Percentiles rank a stretch among this genome's conserved stretches.
Conservation (phyloP, 2,888 invertebrate species). For the Eumacrocentrus americanus region DNA sequence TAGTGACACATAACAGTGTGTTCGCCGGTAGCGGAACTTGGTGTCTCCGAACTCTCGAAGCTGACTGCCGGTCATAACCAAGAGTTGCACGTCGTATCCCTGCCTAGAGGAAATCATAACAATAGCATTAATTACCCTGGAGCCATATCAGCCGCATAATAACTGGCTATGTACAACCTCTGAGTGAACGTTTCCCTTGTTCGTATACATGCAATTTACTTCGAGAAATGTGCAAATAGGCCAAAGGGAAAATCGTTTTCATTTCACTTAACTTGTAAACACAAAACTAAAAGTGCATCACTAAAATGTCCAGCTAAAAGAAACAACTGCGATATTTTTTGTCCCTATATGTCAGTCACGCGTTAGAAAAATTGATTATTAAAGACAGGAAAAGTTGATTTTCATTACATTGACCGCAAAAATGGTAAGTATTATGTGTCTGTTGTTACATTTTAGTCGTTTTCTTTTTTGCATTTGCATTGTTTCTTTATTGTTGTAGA, state of each 20-base stretch:
- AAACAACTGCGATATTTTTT: no score
- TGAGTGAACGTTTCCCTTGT: constrained; percentile 17
- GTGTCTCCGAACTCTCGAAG: constrained; percentile 32
- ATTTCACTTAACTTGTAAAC: not conserved
- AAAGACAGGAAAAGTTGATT: no score
- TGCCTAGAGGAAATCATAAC: constrained; percentile 56
- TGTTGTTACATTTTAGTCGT: no score
- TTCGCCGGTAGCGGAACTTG: constrained; percentile 17
- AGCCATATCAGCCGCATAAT: constrained; percentile 57
- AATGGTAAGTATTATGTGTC: no score
- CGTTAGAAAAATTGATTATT: no score
- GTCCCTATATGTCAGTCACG: no score
- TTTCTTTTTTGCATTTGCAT: no score
- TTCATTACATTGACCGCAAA: no score
- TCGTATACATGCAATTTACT: not conserved
- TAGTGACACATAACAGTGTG: not conserved
- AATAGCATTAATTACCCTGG: constrained; percentile 59
- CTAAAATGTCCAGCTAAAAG: not conserved
- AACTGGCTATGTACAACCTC: constrained; percentile 42
- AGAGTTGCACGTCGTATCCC: constrained; percentile 43
- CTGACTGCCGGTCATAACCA: constrained; percentile 38
- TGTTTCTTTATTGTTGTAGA: no score
- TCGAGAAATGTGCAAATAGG: not conserved
- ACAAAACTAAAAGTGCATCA: not conserved
- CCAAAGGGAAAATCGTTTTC: not conserved